Conservation (phyloP, 1,140 invertebrate genomes). For the Wasmannia auropunctata region DNA sequence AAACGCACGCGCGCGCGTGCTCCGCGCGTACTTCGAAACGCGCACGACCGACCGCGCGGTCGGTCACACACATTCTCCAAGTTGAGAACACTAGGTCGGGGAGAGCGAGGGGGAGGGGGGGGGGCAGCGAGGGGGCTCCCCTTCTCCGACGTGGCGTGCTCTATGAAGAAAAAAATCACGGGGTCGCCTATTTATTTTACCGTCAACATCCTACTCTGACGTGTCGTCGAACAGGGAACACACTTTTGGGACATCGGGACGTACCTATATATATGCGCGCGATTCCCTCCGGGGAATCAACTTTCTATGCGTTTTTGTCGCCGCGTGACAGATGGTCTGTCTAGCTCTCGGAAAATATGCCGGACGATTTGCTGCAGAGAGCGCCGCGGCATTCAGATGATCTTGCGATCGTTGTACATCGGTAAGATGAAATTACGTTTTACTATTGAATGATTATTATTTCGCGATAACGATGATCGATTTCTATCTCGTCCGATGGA, state of each 20-base stretch:
- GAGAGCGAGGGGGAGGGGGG: too few species aligned
- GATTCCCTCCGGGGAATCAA: not conserved
- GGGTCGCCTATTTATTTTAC: constrained; percentile 73
- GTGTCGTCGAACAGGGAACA: not conserved
- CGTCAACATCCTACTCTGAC: constrained; percentile 39
- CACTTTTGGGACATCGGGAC: not conserved
- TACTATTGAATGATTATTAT: not conserved
- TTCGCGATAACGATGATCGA: not conserved
- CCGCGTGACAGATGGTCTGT: not conserved
- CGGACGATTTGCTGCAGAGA: not conserved
- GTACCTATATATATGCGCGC: too few species aligned
- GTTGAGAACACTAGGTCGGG: constrained; percentile 80
- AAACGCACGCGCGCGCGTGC: constrained; percentile 25
- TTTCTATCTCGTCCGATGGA: constrained; percentile 1
- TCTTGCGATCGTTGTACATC: not conserved
- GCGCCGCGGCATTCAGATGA: not conserved
- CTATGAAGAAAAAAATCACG: constrained; percentile 61
- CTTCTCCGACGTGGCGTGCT: constrained; percentile 44
- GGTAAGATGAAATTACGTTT: not conserved
- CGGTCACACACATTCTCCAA: constrained; percentile 77
- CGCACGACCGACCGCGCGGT: not conserved
- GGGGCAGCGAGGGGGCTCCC: too few species aligned
- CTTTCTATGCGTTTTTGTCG: constrained; percentile 21
- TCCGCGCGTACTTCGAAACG: constrained; percentile 11
- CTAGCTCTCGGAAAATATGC: not conserved